Percentiles rank a stretch among this genome's conserved stretches.
Conservation (phyloP, 2,113 vertebrate species). For the Neogobius melanostomus region DNA sequence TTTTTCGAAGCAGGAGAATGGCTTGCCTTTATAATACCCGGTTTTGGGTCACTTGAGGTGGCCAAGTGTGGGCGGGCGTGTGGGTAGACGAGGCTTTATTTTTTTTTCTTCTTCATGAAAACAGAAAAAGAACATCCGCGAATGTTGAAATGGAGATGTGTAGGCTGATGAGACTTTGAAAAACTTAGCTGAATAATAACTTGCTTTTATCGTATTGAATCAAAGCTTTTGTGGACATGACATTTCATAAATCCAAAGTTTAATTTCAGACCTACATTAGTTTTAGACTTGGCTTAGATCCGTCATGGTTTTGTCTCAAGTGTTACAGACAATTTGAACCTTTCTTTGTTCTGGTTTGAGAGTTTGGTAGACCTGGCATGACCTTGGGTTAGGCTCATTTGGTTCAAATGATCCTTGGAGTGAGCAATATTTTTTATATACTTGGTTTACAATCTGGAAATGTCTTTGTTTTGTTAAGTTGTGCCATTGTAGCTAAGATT, state of each 20-base stretch:
- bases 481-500: no score
- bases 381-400: no score
- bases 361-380: no score
- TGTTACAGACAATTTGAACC: not conserved
- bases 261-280: not conserved
- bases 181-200: slow-evolving; percentile 24
- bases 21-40: slow-evolving; percentile 34
- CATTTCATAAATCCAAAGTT: no score
- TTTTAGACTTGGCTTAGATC: not conserved
- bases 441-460: no score
- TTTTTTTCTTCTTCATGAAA: slow-evolving; percentile 14
- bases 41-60: slow-evolving; percentile 56
- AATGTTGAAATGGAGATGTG: slow-evolving; percentile 36
- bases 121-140: slow-evolving; percentile 21
- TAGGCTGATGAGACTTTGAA: slow-evolving; percentile 48
- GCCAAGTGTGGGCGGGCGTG: slow-evolving; percentile 44
- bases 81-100: slow-evolving; percentile 51
- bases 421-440: no score
- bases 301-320: not conserved
- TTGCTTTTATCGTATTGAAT: no score
- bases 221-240: no score
- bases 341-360: no score
- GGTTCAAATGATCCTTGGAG: no score
- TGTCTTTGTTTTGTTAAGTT: no score
- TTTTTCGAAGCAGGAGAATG: slow-evolving; percentile 54